Evolutionary conservation across 23 tunicate genomes (phyloP).

Genomic region (Pegea sp.): DNA sequence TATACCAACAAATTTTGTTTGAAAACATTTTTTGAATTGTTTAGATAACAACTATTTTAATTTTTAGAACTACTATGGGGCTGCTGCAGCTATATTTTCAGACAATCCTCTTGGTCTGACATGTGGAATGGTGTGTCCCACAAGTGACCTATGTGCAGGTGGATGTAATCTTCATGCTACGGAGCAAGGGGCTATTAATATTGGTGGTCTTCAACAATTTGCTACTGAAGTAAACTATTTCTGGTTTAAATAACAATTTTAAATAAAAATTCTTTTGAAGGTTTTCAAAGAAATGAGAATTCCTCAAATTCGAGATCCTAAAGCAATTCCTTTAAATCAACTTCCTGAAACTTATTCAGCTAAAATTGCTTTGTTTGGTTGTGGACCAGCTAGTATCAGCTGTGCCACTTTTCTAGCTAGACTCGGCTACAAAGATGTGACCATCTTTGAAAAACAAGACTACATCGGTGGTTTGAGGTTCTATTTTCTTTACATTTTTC

Average conservation of each 20-base stretch:
- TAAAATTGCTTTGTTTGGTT: constrained; percentile 83
- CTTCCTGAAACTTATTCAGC: constrained; percentile 42
- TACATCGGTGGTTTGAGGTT: constrained; percentile 84
- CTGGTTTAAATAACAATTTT: background rate
- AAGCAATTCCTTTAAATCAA: constrained; percentile 16
- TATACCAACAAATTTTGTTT: too few species aligned
- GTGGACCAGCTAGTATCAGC: constrained; percentile 97
- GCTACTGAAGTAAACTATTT: constrained; percentile 51
- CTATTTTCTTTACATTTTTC: too few species aligned
- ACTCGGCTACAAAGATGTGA: constrained; percentile 67
- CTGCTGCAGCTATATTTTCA: constrained; percentile 85
- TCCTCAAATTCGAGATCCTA: constrained; percentile 87
- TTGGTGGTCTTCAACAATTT: constrained; percentile 95
- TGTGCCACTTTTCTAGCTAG: constrained; percentile 97
- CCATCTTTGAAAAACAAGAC: constrained; percentile 68
- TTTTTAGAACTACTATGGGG: constrained; percentile 89
- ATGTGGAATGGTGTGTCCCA: constrained; percentile 99
- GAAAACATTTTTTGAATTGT: too few species aligned
- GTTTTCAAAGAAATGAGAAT: constrained; percentile 81
- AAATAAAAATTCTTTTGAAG: constrained; percentile 4
- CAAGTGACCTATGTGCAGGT: constrained; percentile 94
- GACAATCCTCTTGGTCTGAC: constrained; percentile 98
- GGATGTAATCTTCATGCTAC: constrained; percentile 94
- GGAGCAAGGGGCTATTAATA: constrained; percentile 98
- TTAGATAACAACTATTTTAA: too few species aligned